Evolutionary conservation across 2,113 vertebrate species (phyloP), one percentile per base, ranked within the genome.

Genomic region (Myrmecophaga tridactyla): DNA sequence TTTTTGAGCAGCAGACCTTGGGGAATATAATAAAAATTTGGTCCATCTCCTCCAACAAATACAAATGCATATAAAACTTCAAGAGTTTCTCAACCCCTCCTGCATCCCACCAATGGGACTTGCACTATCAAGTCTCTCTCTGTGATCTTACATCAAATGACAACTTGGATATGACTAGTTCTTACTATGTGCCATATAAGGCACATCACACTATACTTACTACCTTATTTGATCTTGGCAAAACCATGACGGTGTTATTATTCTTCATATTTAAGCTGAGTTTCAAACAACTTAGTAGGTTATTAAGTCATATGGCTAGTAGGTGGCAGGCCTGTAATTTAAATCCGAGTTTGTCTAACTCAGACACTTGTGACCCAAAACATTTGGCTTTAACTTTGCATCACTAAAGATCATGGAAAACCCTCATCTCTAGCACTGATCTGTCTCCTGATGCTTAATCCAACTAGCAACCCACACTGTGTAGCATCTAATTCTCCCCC

Each of bases 401-500:
- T 82, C 13, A 23, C 8, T 58, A 51, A 0, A 75, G 58, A 7
- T 86, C 27, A 76, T 7, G 1, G 1, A 46, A 43, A 58, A 53
- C n/a, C 31, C 36, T 25, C 43, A 48, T 17, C 4, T 51, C 51
- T 60, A 43, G 14, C 17, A 17, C 51, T 27, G 7, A 58, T 73
- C 20, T 72, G 20, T 36, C 8, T n/a, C 23, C 5, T 34, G 29
- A 56, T 51, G 46, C n/a, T 7, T 1, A 75, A 3, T 36, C 10
- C 21, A 67, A 15, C 25, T 20, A 7, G 7, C 36, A n/a, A 9
- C 2, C 0, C 3, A 34, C 1, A 14, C 3, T 36, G 3, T 39
- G 20, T 36, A 20, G 15, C 13, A 41, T 14, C 53, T 25, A 17
- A 17, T 53, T 84, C 31, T 60, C 12, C 56, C 27, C 23, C 51